phyloP scores from a whole-genome alignment of 2,113 vertebrate genomes.

The Perca schrenkii region DNA sequence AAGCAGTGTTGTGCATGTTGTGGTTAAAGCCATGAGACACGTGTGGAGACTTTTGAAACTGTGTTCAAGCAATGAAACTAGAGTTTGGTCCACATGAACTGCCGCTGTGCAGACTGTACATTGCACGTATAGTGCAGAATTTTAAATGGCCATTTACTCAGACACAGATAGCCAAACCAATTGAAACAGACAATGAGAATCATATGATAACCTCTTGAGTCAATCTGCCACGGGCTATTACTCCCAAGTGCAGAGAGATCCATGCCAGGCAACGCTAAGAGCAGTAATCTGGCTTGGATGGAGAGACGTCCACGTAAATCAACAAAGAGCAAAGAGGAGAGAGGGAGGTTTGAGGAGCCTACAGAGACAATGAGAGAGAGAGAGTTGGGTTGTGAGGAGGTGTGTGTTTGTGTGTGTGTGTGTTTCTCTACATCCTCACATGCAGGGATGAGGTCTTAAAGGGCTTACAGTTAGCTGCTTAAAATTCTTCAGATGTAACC shows the following conservation, averaged over 20 bases:
- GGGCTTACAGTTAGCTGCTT: slow-evolving; percentile 86
- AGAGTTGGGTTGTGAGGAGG: slow-evolving; percentile 5
- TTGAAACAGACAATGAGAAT: slow-evolving; percentile 28
- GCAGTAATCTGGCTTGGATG: slow-evolving; percentile 76
- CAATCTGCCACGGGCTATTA: slow-evolving; percentile 33
- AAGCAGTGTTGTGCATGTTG: no score
- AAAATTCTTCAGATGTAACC: slow-evolving; percentile 86
- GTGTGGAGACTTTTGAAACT: no score
- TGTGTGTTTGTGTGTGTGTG: slow-evolving; percentile 29
- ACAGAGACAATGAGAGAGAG: slow-evolving; percentile 47
- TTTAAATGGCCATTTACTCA: slow-evolving; percentile 17
- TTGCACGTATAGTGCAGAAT: background rate
- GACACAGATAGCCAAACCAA: slow-evolving; percentile 24
- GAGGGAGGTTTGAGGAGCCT: slow-evolving; percentile 46
- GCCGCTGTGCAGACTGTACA: background rate
- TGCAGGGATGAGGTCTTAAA: slow-evolving; percentile 74
- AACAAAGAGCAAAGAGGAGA: slow-evolving; percentile 51
- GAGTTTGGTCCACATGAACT: no score
- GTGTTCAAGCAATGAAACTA: no score
- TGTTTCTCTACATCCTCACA: slow-evolving; percentile 44
- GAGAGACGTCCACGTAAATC: slow-evolving; percentile 68
- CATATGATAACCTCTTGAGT: slow-evolving; percentile 38
- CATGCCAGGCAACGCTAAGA: slow-evolving; percentile 56
- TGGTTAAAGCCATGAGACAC: no score
- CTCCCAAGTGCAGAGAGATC: slow-evolving; percentile 64